phyloP scores from a whole-genome alignment of 2,797 vertebrate species.

The Enteromius treurensis region DNA sequence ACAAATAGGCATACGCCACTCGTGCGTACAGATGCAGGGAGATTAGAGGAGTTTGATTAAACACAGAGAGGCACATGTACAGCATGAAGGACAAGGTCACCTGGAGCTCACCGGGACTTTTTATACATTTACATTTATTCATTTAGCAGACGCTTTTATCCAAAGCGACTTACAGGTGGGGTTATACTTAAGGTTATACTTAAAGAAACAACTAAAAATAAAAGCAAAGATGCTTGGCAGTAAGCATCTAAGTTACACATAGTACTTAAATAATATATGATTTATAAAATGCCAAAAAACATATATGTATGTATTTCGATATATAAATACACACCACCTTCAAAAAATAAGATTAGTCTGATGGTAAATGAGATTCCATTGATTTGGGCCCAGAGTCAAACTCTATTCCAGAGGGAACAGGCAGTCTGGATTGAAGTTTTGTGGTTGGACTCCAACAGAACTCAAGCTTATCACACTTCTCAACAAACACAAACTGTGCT shows the following conservation, averaged over 20 bases:
- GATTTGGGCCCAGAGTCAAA: constrained; percentile 81
- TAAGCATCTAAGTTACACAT: neutral
- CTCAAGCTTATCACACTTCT: constrained; percentile 21
- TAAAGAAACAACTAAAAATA: neutral
- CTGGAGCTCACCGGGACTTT: neutral
- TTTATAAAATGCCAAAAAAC: neutral
- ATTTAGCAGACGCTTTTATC: too few relatives aligned
- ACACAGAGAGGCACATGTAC: constrained; percentile 23
- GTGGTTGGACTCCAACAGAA: constrained; percentile 23
- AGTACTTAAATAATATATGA: neutral
- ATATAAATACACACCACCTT: too few relatives aligned
- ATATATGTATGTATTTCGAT: neutral
- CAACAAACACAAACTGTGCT: constrained; percentile 33
- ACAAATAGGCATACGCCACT: constrained; percentile 21
- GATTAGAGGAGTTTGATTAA: constrained; percentile 33
- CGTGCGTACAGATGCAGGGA: constrained; percentile 23
- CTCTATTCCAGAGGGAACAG: constrained; percentile 42
- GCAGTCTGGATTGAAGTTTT: neutral
- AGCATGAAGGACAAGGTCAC: constrained; percentile 31
- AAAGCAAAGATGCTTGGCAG: neutral
- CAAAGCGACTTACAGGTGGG: too few relatives aligned
- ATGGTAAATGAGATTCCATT: constrained; percentile 83
- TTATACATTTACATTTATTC: too few relatives aligned
- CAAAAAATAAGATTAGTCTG: too few relatives aligned
- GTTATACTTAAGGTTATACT: too few relatives aligned